Percentiles rank a stretch among this genome's conserved stretches.
Evolutionary conservation across 1,140 invertebrate genomes (phyloP).

Genomic region (Manduca sexta): DNA sequence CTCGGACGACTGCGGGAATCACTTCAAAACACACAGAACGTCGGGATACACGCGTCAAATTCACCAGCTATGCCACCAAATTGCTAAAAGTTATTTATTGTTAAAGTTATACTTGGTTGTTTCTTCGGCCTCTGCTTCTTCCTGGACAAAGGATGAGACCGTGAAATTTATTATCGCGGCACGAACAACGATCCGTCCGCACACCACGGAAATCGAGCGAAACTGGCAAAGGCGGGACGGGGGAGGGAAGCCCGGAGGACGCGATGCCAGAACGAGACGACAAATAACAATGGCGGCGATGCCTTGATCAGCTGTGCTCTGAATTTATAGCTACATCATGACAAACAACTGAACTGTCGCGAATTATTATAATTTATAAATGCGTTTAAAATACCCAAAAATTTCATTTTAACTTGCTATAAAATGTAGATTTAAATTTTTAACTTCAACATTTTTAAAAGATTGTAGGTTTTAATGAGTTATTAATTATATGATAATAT

Average conservation of each 20-base stretch:
- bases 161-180: constrained; percentile 34
- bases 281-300: constrained; percentile 63
- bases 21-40: constrained; percentile 55
- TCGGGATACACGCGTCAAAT: constrained; percentile 40
- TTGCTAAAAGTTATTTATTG: constrained; percentile 10
- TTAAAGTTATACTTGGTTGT: constrained; percentile 16
- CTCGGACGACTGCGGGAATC: constrained; percentile 67
- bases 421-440: no score
- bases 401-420: no score
- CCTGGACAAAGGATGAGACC: constrained; percentile 67
- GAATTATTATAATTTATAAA: no score
- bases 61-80: constrained; percentile 25
- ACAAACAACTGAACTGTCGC: no score
- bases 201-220: constrained; percentile 64
- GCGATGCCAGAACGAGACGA: constrained; percentile 49
- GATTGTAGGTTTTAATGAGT: no score
- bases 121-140: constrained; percentile 26
- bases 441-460: no score
- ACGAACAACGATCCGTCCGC: constrained; percentile 35
- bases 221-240: constrained; percentile 44
- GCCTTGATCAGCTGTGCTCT: constrained; percentile 65
- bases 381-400: no score
- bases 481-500: no score
- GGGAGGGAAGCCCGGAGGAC: constrained; percentile 33
- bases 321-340: no score